These are phyloP conservation scores for Eupithecia abbreviata DNA, from an alignment of 2,888 invertebrate species.

Conservation along the genomic window DNA sequence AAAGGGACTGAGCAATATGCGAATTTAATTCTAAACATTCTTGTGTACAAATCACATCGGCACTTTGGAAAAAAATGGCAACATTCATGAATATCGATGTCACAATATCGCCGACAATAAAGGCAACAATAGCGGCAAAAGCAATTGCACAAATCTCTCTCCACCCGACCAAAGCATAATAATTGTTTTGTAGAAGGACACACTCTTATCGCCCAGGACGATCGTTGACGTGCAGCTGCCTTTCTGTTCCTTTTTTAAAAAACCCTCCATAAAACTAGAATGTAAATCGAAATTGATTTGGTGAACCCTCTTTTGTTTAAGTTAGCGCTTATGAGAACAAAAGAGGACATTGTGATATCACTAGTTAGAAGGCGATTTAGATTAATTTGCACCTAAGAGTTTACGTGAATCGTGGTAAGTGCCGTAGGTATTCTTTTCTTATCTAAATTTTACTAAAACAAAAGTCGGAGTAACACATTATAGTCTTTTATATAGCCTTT, in stretches of 20 bases:
- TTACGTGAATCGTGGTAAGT: background rate
- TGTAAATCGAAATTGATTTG: conserved; percentile 52
- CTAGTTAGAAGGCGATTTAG: conserved; percentile 9
- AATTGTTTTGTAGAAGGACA: conserved; percentile 81
- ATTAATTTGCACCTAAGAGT: background rate
- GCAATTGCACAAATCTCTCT: conserved; percentile 71
- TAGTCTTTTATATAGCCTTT: conserved; percentile 44
- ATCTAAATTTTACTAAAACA: background rate
- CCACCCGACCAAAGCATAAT: conserved; percentile 64
- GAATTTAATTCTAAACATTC: background rate
- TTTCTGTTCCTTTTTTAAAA: conserved; percentile 66
- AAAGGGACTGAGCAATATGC: background rate
- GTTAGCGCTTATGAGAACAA: conserved; percentile 14
- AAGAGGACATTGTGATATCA: conserved; percentile 12
- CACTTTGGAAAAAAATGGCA: conserved; percentile 33
- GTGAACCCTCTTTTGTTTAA: conserved; percentile 36
- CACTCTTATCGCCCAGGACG: conserved; percentile 66
- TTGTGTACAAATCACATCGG: background rate
- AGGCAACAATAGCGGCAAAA: conserved; percentile 63
- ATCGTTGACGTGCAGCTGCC: conserved; percentile 76
- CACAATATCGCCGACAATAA: conserved; percentile 50
- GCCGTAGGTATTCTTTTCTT: no score
- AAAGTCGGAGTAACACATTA: conserved; percentile 12
- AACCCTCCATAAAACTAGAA: conserved; percentile 55
- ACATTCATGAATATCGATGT: conserved; percentile 55